Evolutionary conservation across 2,888 invertebrate genomes (phyloP), one percentile per base, ranked within the genome.

Genomic region (Drosophila colorata): DNA sequence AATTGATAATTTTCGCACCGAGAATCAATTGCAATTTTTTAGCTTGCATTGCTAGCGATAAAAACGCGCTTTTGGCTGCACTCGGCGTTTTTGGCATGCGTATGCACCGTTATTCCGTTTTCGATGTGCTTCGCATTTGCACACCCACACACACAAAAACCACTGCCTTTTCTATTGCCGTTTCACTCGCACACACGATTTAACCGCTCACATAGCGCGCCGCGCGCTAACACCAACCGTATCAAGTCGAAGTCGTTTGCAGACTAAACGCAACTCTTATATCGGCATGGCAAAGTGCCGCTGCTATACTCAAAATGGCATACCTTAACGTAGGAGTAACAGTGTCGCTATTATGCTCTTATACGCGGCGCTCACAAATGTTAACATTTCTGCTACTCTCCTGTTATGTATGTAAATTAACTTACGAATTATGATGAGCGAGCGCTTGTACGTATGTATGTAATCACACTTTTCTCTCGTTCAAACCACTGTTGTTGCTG

Each of bases 21-120:
- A 31, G 49, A 64, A 51, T 49, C n/a, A 38, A 38, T 28, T 66
- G n/a, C 23, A 40, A 56, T 47, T 55, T 55, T 28, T 58, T 48
- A n/a, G 13, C 13, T 63, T 37, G 9, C 38, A 55, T 63, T 55
- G 23, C 43, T 63, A 52, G 23, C 43, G 23, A 51, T 33, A 33
- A 33, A 61, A 51, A 40, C 25, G 40, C 67, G 55, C 40, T 52
- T 68, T 31, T 31, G 63, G 63, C 60, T 69, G 69, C 74, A 74
- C 56, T 60, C 59, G 57, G 49, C 69, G 63, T 55, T 53, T 43
- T 57, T 53, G 48, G 52, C 74, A 74, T 74, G 64, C 75, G 74
- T 74, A 64, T 75, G 80, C 87, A 83, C 80, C 87, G 80, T 76
- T 80, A 80, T 78, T 63, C 69, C 69, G 74, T 52, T 56, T 65